A percentile compares a stretch with the other conserved stretches of the same genome.
phyloP scores from a whole-genome alignment of 2,797 vertebrate species.

The Apogon hyalosoma region DNA sequence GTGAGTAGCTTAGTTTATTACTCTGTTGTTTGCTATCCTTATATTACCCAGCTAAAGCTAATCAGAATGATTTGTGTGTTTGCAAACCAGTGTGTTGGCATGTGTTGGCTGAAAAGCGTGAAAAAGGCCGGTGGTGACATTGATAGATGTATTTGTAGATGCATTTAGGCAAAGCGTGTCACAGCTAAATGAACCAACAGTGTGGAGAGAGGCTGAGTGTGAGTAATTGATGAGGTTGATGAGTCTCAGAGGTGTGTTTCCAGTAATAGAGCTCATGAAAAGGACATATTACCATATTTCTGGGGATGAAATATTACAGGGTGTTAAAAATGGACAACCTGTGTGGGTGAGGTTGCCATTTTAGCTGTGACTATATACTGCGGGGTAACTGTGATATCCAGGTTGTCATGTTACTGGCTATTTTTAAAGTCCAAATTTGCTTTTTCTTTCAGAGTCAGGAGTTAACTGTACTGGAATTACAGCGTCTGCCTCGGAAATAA shows the following conservation, averaged over 20 bases:
- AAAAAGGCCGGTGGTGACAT: conserved; percentile 15
- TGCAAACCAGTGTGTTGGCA: conserved; percentile 1
- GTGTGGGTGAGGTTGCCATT: no score
- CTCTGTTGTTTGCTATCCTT: no score
- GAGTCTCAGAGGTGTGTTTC: conserved; percentile 28
- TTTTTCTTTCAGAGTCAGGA: no score
- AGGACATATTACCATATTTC: conserved; percentile 27
- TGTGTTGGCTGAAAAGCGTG: background rate
- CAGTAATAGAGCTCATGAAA: conserved; percentile 17
- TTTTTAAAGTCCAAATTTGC: no score
- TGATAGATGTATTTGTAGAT: conserved; percentile 24
- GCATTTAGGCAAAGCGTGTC: background rate
- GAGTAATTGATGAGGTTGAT: background rate
- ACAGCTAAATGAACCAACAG: background rate
- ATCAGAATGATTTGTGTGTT: conserved; percentile 16
- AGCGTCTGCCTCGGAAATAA: no score
- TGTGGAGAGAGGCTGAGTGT: background rate
- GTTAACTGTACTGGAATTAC: no score
- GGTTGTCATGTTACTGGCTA: no score
- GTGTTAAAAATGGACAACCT: background rate
- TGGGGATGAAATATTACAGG: background rate
- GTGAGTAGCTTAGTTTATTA: no score
- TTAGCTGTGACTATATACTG: no score
- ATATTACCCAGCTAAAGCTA: background rate
- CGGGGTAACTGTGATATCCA: no score